Conservation (phyloP, 2,888 invertebrate genomes). For the Pandemis cinnamomeana region DNA sequence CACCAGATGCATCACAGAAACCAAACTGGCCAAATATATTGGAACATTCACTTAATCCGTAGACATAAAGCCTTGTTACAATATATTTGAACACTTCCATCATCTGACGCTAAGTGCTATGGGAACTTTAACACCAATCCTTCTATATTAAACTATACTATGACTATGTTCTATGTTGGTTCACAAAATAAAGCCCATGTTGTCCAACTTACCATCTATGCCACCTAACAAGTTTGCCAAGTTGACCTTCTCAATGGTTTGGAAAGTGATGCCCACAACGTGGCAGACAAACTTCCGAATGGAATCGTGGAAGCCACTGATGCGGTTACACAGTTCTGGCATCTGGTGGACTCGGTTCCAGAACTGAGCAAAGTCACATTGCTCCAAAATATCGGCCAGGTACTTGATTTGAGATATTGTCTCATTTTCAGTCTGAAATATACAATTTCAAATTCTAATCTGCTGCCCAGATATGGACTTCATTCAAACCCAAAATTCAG, state of each 20-base stretch:
- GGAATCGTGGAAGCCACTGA: constrained; percentile 96
- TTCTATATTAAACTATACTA: neutral
- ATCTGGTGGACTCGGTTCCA: constrained; percentile 92
- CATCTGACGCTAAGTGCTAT: no score
- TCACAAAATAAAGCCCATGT: neutral
- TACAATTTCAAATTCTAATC: neutral
- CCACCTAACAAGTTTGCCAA: constrained; percentile 94
- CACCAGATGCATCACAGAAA: no score
- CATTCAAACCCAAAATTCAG: no score
- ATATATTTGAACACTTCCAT: no score
- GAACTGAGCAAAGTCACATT: constrained; percentile 95
- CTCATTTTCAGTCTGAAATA: constrained; percentile 90
- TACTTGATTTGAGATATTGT: constrained; percentile 95
- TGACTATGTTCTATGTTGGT: neutral
- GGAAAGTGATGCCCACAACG: constrained; percentile 98
- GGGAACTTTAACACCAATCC: neutral
- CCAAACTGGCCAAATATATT: no score
- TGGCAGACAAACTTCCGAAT: constrained; percentile 98
- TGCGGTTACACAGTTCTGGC: constrained; percentile 90
- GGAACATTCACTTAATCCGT: no score
- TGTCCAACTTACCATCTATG: constrained; percentile 88
- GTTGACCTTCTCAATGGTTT: constrained; percentile 93
- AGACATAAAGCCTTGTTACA: no score
- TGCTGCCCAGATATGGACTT: no score
- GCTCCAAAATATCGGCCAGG: constrained; percentile 95